A percentile compares a stretch with the other conserved stretches of the same genome.
These are phyloP conservation scores for Drosophila testacea DNA, from an alignment of 2,888 invertebrate species.

Conservation along the genomic window DNA sequence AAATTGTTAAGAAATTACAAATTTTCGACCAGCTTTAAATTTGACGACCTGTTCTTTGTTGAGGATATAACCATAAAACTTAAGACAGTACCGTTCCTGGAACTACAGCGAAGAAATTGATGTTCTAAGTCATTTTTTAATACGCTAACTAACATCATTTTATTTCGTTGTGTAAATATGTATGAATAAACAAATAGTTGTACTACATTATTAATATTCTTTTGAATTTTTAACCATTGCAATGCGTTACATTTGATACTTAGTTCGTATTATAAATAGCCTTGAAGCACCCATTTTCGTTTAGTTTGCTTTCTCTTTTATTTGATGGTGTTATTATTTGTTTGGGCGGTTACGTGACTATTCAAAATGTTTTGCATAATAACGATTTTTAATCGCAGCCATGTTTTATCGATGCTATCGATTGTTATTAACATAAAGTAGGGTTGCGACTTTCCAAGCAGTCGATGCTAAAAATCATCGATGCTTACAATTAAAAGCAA, in stretches of 20 bases:
- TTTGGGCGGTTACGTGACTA: background rate
- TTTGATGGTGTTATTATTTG: background rate
- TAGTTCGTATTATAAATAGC: background rate
- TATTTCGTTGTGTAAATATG: background rate
- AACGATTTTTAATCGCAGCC: background rate
- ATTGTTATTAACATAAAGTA: constrained; percentile 3
- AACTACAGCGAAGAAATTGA: constrained; percentile 62
- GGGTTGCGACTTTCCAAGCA: too few species aligned
- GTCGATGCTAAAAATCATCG: background rate
- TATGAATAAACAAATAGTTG: background rate
- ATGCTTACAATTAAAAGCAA: too few species aligned
- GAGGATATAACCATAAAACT: constrained; percentile 83
- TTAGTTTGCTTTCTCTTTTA: background rate
- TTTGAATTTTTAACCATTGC: background rate
- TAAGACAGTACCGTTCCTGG: constrained; percentile 70
- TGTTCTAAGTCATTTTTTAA: background rate
- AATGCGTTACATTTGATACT: background rate
- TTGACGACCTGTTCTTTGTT: constrained; percentile 80
- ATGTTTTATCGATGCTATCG: background rate
- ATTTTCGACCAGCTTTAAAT: constrained; percentile 79
- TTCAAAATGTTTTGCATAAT: background rate
- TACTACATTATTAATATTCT: background rate
- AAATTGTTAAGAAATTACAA: constrained; percentile 80
- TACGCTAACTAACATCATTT: background rate
- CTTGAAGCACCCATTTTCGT: background rate